phyloP scores from a whole-genome alignment of 2,113 vertebrate genomes.

The Todiramphus saurophagus region DNA sequence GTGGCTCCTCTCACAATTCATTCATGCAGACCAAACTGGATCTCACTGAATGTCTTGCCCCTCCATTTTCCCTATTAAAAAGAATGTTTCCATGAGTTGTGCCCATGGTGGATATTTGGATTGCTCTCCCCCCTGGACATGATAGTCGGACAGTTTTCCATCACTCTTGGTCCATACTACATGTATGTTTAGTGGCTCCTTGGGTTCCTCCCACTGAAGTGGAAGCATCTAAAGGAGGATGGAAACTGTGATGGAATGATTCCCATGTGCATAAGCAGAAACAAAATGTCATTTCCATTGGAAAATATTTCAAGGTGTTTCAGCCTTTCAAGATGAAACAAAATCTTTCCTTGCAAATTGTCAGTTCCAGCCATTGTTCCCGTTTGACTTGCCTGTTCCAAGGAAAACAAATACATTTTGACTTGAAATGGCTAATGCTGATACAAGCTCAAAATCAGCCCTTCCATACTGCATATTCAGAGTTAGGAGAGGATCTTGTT shows the following conservation, averaged over 20 bases:
- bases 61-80: neutral
- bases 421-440: neutral
- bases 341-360: neutral
- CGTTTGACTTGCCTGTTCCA: neutral
- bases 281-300: slow-evolving; percentile 29
- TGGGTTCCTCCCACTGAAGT: neutral
- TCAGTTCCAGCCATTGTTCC: slow-evolving; percentile 59
- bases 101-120: neutral
- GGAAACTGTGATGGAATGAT: neutral
- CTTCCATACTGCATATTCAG: neutral
- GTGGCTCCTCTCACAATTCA: fast-evolving
- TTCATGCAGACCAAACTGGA: neutral
- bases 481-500: neutral
- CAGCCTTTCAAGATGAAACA: slow-evolving; percentile 21
- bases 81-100: neutral
- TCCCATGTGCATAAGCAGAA: neutral
- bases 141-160: neutral
- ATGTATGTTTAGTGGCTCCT: neutral
- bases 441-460: neutral
- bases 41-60: neutral
- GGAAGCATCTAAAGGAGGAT: neutral
- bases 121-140: neutral
- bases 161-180: neutral
- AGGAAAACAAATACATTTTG: slow-evolving; percentile 46
- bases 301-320: slow-evolving; percentile 56